phyloP scores from a whole-genome alignment of 1,140 invertebrate genomes.

The Cydia fagiglandana region DNA sequence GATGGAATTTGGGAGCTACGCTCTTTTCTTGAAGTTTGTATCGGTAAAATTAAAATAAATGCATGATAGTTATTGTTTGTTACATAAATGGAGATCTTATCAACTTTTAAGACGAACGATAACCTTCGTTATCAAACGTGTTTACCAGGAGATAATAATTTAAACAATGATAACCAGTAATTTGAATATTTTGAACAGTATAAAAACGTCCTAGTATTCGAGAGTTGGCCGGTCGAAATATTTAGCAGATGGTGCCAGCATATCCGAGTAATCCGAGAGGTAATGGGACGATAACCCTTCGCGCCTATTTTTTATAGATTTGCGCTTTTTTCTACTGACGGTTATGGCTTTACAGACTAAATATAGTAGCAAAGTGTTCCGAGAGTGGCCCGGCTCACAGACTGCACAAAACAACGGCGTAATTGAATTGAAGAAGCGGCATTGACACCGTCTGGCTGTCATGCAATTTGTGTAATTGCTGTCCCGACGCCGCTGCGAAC shows the following conservation, averaged over 20 bases:
- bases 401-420: not conserved
- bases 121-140: slow-evolving; percentile 6
- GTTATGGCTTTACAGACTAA: no score
- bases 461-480: slow-evolving; percentile 16
- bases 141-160: not conserved
- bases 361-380: no score
- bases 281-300: no score
- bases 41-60: not conserved
- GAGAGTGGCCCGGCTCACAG: no score
- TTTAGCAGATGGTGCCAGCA: no score
- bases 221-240: no score
- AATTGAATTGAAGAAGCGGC: slow-evolving; percentile 15
- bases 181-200: not conserved
- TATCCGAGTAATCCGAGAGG: no score
- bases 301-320: no score
- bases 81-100: not conserved
- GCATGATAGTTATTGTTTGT: not conserved
- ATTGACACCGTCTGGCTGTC: slow-evolving; percentile 15
- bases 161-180: not conserved
- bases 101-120: not conserved
- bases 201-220: no score
- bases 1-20: no score
- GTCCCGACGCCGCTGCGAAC: not conserved
- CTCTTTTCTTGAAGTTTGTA: not conserved
- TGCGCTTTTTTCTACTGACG: no score